A percentile compares a stretch with the other conserved stretches of the same genome.
These are phyloP conservation scores for Sardina pilchardus DNA, from an alignment of 2,113 vertebrate species.

Conservation along the genomic window DNA sequence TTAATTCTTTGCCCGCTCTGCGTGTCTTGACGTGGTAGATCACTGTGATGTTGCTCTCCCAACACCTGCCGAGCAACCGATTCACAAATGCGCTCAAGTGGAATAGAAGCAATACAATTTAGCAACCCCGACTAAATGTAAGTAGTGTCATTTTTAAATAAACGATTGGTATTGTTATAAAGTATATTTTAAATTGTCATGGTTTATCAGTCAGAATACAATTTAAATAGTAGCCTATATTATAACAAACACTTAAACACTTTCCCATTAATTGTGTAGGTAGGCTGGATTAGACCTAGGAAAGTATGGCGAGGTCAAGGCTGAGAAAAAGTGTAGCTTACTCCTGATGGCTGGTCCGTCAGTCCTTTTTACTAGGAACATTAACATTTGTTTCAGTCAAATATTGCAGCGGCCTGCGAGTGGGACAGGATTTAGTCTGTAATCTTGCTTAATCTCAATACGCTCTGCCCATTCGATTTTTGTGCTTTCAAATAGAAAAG, in stretches of 20 bases:
- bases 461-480: conserved; percentile 57
- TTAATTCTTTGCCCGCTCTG: background rate
- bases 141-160: background rate
- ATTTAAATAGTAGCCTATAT: too few species aligned
- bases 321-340: background rate
- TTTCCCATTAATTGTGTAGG: too few species aligned
- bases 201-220: background rate
- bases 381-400: conserved; percentile 40
- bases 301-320: background rate
- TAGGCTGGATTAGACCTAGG: too few species aligned
- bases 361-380: conserved; percentile 19
- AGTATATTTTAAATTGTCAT: background rate
- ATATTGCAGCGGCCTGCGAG: conserved; percentile 38
- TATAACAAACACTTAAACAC: too few species aligned
- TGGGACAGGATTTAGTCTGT: conserved; percentile 64
- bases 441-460: conserved; percentile 69
- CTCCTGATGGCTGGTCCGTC: background rate
- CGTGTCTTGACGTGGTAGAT: background rate
- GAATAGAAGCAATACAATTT: background rate
- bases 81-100: background rate
- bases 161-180: background rate
- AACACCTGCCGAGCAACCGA: background rate
- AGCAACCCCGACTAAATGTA: background rate
- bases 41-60: background rate
- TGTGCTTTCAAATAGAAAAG: conserved; percentile 49